Conservation (phyloP, 2,888 invertebrate species). For the Drosophila pegasa region DNA sequence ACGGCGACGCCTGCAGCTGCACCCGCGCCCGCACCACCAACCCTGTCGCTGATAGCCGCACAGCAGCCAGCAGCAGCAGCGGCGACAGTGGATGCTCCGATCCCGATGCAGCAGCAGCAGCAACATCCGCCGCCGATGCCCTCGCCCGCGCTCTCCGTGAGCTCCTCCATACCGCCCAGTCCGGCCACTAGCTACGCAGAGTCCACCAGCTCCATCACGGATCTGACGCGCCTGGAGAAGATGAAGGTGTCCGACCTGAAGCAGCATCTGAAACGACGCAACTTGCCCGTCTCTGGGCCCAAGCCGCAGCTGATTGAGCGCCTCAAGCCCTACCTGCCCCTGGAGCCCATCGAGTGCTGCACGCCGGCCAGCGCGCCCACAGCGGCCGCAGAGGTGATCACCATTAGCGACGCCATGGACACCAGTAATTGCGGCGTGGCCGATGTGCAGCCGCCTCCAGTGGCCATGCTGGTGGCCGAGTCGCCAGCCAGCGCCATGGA, state of each 20-base stretch:
- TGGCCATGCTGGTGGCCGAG: conserved; percentile 76
- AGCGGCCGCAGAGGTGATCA: conserved; percentile 62
- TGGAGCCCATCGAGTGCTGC: conserved; percentile 84
- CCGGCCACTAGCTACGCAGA: conserved; percentile 83
- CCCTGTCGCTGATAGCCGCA: conserved; percentile 75
- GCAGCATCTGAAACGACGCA: conserved; percentile 96
- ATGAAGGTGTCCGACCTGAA: conserved; percentile 98
- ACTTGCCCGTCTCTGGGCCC: conserved; percentile 97
- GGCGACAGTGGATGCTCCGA: not conserved
- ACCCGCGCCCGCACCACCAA: conserved; percentile 59
- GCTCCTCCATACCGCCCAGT: conserved; percentile 85
- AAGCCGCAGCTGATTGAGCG: conserved; percentile 98
- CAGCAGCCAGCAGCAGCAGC: conserved; percentile 44
- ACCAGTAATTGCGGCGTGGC: conserved; percentile 74
- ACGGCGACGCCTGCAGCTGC: conserved; percentile 23
- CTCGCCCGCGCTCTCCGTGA: conserved; percentile 86
- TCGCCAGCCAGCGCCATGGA: conserved; percentile 74
- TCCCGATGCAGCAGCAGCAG: conserved; percentile 34
- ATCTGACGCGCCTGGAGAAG: conserved; percentile 92
- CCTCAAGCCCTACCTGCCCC: conserved; percentile 89
- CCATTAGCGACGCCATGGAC: conserved; percentile 76
- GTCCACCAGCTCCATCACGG: conserved; percentile 75
- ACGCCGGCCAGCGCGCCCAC: conserved; percentile 64
- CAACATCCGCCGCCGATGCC: conserved; percentile 85
- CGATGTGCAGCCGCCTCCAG: conserved; percentile 54